Conservation (phyloP, 1,140 invertebrate species). For the Leptinotarsa defecta region DNA sequence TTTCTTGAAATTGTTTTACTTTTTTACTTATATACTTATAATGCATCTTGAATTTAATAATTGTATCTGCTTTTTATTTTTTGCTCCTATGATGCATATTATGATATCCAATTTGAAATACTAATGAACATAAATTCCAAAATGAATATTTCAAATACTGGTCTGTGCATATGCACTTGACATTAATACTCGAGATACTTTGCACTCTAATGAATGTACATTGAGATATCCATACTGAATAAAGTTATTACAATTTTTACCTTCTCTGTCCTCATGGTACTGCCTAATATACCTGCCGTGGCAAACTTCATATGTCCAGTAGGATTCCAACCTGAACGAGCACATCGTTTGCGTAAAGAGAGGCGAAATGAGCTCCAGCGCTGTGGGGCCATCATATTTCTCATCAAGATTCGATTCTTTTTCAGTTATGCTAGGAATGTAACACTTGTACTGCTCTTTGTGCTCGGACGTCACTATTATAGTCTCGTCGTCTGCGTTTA, state of each 20-base stretch:
- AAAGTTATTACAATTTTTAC: constrained; percentile 39
- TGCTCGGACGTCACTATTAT: constrained; percentile 67
- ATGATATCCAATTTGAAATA: too few species aligned
- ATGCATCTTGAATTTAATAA: too few species aligned
- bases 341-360: constrained; percentile 76
- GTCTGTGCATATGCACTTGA: too few species aligned
- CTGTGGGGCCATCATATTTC: constrained; percentile 71
- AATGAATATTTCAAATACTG: too few species aligned
- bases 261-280: constrained; percentile 94
- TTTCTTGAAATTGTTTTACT: too few species aligned
- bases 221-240: too few species aligned
- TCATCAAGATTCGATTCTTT: constrained; percentile 63
- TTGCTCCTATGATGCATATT: too few species aligned
- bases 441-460: constrained; percentile 76
- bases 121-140: too few species aligned
- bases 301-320: constrained; percentile 97
- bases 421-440: constrained; percentile 70
- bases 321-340: constrained; percentile 88
- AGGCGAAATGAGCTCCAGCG: constrained; percentile 75
- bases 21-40: too few species aligned
- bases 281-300: constrained; percentile 89
- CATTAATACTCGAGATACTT: too few species aligned
- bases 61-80: too few species aligned
- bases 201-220: too few species aligned
- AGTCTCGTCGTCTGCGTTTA: constrained; percentile 58